phyloP scores from a whole-genome alignment of 2,888 invertebrate species.

The Oasisia sp. region DNA sequence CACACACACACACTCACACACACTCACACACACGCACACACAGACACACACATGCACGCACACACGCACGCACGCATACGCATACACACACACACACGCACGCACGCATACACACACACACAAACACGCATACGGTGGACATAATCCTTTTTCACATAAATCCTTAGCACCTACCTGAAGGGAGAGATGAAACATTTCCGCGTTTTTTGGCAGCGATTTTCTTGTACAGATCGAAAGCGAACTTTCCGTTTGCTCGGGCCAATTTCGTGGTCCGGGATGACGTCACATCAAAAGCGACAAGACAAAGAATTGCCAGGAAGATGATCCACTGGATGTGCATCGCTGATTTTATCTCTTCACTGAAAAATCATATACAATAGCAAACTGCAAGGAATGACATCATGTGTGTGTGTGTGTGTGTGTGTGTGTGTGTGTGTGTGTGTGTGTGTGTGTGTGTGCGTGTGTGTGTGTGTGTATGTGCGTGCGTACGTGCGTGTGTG shows the following conservation, averaged over 20 bases:
- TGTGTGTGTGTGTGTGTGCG: no score
- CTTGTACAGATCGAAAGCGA: slow-evolving; percentile 56
- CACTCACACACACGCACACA: no score
- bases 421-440: no score
- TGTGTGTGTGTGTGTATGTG: no score
- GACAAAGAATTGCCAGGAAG: not conserved
- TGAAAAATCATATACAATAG: not conserved
- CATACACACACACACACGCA: no score
- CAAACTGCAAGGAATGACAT: no score
- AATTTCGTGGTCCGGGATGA: not conserved
- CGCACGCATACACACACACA: no score
- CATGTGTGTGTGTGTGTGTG: no score
- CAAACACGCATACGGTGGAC: not conserved
- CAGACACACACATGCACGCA: no score
- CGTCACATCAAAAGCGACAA: not conserved
- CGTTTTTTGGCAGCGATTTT: slow-evolving; percentile 62
- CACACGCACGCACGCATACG: no score
- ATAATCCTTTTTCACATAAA: slow-evolving; percentile 14
- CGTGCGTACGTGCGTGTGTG: no score
- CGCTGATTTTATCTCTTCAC: not conserved
- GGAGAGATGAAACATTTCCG: slow-evolving; percentile 47
- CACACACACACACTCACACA: no score
- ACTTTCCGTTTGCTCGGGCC: not conserved
- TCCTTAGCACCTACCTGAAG: slow-evolving; percentile 49
- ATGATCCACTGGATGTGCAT: not conserved